These are phyloP conservation scores for Ridgeia piscesae DNA, from an alignment of 1,140 invertebrate species.

Conservation along the genomic window DNA sequence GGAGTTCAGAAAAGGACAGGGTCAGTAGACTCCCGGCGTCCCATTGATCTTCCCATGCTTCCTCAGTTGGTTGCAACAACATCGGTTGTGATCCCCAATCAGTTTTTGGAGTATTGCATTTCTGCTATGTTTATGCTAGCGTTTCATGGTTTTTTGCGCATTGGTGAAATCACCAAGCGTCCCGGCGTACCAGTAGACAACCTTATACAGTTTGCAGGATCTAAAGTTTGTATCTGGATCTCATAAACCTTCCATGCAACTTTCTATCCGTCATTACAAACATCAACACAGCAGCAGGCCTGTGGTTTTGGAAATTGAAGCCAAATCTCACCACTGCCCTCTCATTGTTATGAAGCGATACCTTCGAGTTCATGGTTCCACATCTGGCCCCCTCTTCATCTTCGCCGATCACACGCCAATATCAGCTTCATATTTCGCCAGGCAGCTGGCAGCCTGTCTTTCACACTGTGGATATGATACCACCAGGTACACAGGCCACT, in stretches of 20 bases:
- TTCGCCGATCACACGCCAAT: too few species aligned
- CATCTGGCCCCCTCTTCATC: too few species aligned
- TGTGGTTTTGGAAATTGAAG: too few species aligned
- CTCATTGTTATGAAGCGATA: too few species aligned
- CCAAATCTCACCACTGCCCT: too few species aligned
- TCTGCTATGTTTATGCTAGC: neutral
- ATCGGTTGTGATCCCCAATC: neutral
- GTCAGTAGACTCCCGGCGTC: too few species aligned
- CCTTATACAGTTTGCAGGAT: neutral
- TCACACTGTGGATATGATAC: too few species aligned
- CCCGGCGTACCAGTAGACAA: neutral
- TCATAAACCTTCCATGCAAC: neutral
- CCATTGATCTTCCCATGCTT: neutral
- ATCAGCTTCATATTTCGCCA: too few species aligned
- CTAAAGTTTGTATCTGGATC: neutral
- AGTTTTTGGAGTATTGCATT: neutral
- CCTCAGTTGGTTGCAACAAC: neutral
- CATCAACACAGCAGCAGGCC: too few species aligned
- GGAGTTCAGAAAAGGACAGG: neutral
- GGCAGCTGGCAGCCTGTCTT: too few species aligned
- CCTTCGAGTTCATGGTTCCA: too few species aligned
- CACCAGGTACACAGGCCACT: too few species aligned
- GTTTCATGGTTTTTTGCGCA: neutral
- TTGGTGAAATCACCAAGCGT: neutral
- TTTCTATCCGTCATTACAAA: neutral